A percentile compares a stretch with the other conserved stretches of the same genome.
phyloP scores from a whole-genome alignment of 2,113 vertebrate genomes.

The Opisthocomus hoazin region DNA sequence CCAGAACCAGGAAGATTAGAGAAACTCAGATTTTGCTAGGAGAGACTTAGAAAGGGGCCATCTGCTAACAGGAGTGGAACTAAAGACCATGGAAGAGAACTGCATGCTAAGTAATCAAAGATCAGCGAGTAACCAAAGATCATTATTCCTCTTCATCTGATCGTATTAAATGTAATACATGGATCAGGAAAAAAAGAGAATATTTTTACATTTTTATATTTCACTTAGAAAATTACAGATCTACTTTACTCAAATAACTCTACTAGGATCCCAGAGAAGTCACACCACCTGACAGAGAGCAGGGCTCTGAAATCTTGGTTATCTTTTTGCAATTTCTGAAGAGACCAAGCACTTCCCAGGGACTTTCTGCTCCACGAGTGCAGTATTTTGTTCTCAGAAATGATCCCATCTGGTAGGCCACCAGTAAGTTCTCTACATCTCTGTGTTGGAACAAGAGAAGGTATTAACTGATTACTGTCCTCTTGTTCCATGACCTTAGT shows the following conservation, averaged over 20 bases:
- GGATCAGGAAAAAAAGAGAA: not conserved
- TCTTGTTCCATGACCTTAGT: not conserved
- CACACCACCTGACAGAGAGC: not conserved
- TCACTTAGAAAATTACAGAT: not conserved
- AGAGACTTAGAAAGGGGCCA: not conserved
- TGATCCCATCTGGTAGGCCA: not conserved
- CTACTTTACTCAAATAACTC: not conserved
- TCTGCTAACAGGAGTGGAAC: not conserved
- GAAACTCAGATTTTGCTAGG: not conserved
- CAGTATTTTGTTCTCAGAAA: not conserved
- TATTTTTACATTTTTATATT: not conserved
- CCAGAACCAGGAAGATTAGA: not conserved
- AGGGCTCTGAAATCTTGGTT: not conserved
- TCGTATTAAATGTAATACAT: not conserved
- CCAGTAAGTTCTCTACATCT: not conserved
- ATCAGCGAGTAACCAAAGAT: not conserved
- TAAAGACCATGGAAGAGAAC: not conserved
- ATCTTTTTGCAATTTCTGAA: not conserved
- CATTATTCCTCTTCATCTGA: not conserved
- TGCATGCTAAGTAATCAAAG: not conserved
- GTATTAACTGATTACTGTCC: not conserved
- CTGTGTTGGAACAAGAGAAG: not conserved
- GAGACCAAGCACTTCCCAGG: not conserved
- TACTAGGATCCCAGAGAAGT: not conserved
- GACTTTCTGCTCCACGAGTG: not conserved